Evolutionary conservation across 2,113 vertebrate species (phyloP).

Genomic region (Ciconia stormi): DNA sequence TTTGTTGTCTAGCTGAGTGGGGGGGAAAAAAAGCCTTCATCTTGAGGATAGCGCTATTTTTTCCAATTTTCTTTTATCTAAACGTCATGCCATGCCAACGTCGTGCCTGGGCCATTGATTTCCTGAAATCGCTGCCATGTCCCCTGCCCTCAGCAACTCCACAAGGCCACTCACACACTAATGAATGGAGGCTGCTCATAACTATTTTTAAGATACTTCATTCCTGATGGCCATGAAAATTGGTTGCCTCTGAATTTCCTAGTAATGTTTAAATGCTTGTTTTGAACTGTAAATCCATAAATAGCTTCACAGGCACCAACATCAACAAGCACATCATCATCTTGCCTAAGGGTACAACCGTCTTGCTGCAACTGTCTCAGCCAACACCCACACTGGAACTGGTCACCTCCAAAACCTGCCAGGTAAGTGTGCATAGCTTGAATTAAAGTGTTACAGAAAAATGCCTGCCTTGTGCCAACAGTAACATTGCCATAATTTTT

Average conservation of each 20-base stretch:
- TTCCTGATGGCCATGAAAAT: neutral
- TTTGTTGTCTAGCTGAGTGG: neutral
- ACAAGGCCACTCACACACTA: neutral
- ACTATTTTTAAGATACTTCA: neutral
- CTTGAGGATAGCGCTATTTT: accelerated
- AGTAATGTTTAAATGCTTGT: neutral
- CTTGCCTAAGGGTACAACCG: no score
- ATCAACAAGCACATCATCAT: neutral
- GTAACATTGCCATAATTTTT: neutral
- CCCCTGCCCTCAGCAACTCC: neutral
- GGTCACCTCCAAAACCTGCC: neutral
- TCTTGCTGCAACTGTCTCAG: neutral
- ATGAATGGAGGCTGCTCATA: neutral
- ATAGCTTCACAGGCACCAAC: neutral
- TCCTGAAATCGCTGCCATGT: neutral
- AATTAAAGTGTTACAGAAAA: neutral
- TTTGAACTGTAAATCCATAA: neutral
- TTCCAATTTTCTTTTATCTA: neutral
- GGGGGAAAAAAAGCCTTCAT: accelerated
- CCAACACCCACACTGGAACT: neutral
- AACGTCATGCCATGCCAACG: accelerated
- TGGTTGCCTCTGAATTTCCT: neutral
- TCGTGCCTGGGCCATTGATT: neutral
- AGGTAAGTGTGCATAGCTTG: accelerated
- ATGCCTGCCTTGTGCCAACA: neutral